Evolutionary conservation across 2,113 vertebrate species (phyloP).

Genomic region (Gasterosteus aculeatus): DNA sequence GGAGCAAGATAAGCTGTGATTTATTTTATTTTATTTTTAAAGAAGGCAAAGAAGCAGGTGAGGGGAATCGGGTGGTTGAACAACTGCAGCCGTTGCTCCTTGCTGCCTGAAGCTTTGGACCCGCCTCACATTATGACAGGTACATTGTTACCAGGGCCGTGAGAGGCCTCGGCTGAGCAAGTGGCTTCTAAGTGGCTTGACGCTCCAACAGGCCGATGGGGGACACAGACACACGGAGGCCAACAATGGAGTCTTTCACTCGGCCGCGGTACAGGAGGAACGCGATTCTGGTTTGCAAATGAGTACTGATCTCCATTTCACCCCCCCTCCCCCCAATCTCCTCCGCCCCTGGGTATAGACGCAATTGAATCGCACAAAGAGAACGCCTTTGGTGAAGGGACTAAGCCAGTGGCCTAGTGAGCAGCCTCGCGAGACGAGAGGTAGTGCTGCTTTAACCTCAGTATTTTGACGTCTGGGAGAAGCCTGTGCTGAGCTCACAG

Average conservation of each 20-base stretch:
- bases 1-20: conserved; percentile 4
- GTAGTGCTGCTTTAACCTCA: conserved; percentile 54
- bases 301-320: conserved; percentile 37
- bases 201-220: conserved; percentile 40
- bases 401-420: conserved; percentile 64
- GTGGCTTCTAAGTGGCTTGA: conserved; percentile 38
- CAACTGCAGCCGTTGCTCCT: conserved; percentile 44
- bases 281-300: conserved; percentile 40
- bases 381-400: conserved; percentile 22
- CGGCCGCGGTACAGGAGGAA: background rate
- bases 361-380: conserved; percentile 11
- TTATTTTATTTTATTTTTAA: conserved; percentile 42
- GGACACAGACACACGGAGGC: conserved; percentile 14
- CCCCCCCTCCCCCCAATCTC: conserved; percentile 12
- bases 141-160: conserved; percentile 48
- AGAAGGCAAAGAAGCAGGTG: conserved; percentile 23
- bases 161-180: conserved; percentile 10
- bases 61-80: conserved; percentile 24
- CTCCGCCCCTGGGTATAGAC: conserved; percentile 21
- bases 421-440: conserved; percentile 51
- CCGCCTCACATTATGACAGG: conserved; percentile 57
- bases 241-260: conserved; percentile 54
- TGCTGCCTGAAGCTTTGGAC: conserved; percentile 38
- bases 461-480: conserved; percentile 54
- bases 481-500: conserved; percentile 21